Percentiles rank a stretch among this genome's conserved stretches.
Evolutionary conservation across 2,888 invertebrate genomes (phyloP).

Genomic region (Ormia ochracea): DNA sequence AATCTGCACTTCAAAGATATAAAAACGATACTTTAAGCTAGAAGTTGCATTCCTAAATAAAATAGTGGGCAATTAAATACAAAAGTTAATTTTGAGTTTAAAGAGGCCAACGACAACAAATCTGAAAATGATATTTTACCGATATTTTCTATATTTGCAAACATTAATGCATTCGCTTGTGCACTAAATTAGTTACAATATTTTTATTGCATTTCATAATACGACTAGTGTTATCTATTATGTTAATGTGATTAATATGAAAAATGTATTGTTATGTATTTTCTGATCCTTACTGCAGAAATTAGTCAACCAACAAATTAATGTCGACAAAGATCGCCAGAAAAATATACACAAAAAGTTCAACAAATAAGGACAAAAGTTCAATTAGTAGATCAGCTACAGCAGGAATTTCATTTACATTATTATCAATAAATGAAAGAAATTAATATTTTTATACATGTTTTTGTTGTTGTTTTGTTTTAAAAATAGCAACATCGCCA

Average conservation of each 20-base stretch:
- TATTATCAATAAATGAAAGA: slow-evolving; percentile 51
- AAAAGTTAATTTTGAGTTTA: too few relatives aligned
- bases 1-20: too few relatives aligned
- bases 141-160: too few relatives aligned
- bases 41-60: too few relatives aligned
- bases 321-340: slow-evolving; percentile 73
- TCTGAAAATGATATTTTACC: too few relatives aligned
- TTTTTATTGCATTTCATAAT: not conserved
- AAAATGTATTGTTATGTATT: slow-evolving; percentile 55
- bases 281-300: slow-evolving; percentile 74
- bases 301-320: slow-evolving; percentile 75
- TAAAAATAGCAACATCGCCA: slow-evolving; percentile 4
- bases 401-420: slow-evolving; percentile 54
- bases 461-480: too few relatives aligned
- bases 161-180: too few relatives aligned
- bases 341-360: slow-evolving; percentile 50
- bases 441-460: not conserved
- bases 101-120: too few relatives aligned
- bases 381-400: slow-evolving; percentile 66
- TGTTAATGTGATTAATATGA: slow-evolving; percentile 42
- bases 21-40: too few relatives aligned
- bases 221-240: slow-evolving; percentile 11
- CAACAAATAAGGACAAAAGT: slow-evolving; percentile 71
- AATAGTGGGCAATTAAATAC: too few relatives aligned
- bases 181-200: too few relatives aligned